These are phyloP conservation scores for Parascotia fuliginaria DNA, from an alignment of 2,888 invertebrate species.

Conservation along the genomic window DNA sequence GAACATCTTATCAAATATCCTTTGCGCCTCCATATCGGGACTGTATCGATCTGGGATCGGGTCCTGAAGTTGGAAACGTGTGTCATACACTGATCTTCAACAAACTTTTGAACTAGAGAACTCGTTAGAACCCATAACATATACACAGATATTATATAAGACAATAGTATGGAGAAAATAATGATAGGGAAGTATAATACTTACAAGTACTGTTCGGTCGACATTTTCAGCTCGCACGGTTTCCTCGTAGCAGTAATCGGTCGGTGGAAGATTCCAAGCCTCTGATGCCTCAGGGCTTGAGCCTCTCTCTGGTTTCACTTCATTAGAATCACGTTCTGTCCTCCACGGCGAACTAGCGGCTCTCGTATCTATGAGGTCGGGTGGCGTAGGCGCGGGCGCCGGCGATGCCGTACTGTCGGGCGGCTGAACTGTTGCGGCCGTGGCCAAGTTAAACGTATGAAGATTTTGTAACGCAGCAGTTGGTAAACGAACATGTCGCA, in stretches of 20 bases:
- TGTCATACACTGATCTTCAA: slow-evolving; percentile 55
- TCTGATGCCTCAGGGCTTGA: slow-evolving; percentile 76
- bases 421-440: slow-evolving; percentile 62
- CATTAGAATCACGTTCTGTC: slow-evolving; percentile 59
- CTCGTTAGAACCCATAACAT: slow-evolving; percentile 20
- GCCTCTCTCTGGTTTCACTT: slow-evolving; percentile 65
- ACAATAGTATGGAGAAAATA: slow-evolving; percentile 15
- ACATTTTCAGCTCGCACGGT: slow-evolving; percentile 72
- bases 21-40: slow-evolving; percentile 84
- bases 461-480: slow-evolving; percentile 77
- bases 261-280: slow-evolving; percentile 71
- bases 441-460: slow-evolving; percentile 71
- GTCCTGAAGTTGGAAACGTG: slow-evolving; percentile 81
- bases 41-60: slow-evolving; percentile 84
- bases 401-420: slow-evolving; percentile 70
- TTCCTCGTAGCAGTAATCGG: slow-evolving; percentile 78
- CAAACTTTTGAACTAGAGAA: slow-evolving; percentile 43
- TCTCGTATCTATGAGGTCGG: slow-evolving; percentile 72
- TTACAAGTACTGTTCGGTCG: slow-evolving; percentile 79
- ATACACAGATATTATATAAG: slow-evolving; percentile 28
- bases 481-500: slow-evolving; percentile 82
- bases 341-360: slow-evolving; percentile 72
- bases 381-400: slow-evolving; percentile 65
- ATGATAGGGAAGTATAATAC: slow-evolving; percentile 43
- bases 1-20: slow-evolving; percentile 86